Percentiles rank a stretch among this genome's conserved stretches.
Evolutionary conservation across 1,140 invertebrate species (phyloP).

Genomic region (Gyrodactylus bullatarudis): DNA sequence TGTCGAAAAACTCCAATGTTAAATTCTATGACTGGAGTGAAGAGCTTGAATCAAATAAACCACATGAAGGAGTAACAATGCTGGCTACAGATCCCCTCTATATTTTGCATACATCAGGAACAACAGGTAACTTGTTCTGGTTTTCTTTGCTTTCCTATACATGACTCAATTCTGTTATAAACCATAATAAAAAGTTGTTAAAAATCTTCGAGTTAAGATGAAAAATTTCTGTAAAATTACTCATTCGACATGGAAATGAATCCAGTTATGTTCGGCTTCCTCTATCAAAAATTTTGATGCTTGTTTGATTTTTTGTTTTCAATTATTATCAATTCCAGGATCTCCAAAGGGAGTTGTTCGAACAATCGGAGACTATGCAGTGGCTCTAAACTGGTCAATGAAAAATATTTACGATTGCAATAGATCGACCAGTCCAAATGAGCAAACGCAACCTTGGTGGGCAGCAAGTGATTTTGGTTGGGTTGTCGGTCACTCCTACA

Average conservation of each 20-base stretch:
- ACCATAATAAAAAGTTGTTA: too few species aligned
- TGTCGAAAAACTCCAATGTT: not conserved
- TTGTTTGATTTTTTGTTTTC: too few species aligned
- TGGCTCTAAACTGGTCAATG: constrained; percentile 46
- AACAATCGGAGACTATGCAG: constrained; percentile 49
- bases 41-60: constrained; percentile 27
- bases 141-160: not conserved
- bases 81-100: constrained; percentile 57
- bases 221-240: too few species aligned
- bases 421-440: not conserved
- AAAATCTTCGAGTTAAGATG: too few species aligned
- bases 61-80: constrained; percentile 43
- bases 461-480: constrained; percentile 52
- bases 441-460: constrained; percentile 30
- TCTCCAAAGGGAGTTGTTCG: constrained; percentile 25
- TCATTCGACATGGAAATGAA: too few species aligned
- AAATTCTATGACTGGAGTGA: constrained; percentile 40
- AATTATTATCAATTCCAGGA: too few species aligned
- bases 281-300: too few species aligned
- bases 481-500: constrained; percentile 72
- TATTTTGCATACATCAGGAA: constrained; percentile 64
- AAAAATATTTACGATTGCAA: constrained; percentile 41
- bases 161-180: too few species aligned
- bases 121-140: constrained; percentile 30
- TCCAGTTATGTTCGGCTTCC: too few species aligned